Conservation (phyloP, 2,888 invertebrate species). For the Ernsta delagoae region DNA sequence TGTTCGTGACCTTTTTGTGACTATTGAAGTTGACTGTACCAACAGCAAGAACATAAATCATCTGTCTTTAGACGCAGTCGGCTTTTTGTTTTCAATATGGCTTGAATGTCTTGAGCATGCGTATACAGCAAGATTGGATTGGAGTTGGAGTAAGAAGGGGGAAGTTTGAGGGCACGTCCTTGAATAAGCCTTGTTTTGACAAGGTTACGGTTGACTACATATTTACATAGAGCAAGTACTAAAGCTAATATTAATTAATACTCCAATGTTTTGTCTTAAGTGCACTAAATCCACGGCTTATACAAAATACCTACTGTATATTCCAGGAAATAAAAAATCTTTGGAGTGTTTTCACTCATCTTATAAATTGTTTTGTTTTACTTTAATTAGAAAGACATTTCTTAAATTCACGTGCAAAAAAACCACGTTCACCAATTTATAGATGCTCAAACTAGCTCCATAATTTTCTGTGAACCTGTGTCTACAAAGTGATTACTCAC, state of each 20-base stretch:
- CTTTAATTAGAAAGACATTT: too few species aligned
- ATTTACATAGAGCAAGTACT: conserved; percentile 27
- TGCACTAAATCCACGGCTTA: too few species aligned
- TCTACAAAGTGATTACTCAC: conserved; percentile 63
- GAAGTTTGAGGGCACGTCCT: conserved; percentile 60
- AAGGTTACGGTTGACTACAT: conserved; percentile 55
- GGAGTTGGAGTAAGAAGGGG: conserved; percentile 50
- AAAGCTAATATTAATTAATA: background rate
- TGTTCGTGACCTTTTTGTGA: conserved; percentile 23
- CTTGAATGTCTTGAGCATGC: conserved; percentile 55
- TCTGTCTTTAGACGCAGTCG: conserved; percentile 50
- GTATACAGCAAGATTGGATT: conserved; percentile 39
- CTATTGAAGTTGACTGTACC: conserved; percentile 37
- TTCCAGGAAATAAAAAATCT: too few species aligned
- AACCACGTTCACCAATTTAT: too few species aligned
- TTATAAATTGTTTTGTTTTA: too few species aligned
- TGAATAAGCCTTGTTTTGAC: conserved; percentile 60
- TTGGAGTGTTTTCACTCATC: too few species aligned
- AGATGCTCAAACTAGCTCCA: conserved; percentile 1
- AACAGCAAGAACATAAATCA: conserved; percentile 49
- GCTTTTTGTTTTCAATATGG: conserved; percentile 54
- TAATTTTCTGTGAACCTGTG: conserved; percentile 29
- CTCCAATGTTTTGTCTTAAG: too few species aligned
- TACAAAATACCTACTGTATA: too few species aligned
- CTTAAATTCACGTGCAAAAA: too few species aligned